phyloP scores from a whole-genome alignment of 2,797 vertebrate genomes.

The Myiothlypis coronata region DNA sequence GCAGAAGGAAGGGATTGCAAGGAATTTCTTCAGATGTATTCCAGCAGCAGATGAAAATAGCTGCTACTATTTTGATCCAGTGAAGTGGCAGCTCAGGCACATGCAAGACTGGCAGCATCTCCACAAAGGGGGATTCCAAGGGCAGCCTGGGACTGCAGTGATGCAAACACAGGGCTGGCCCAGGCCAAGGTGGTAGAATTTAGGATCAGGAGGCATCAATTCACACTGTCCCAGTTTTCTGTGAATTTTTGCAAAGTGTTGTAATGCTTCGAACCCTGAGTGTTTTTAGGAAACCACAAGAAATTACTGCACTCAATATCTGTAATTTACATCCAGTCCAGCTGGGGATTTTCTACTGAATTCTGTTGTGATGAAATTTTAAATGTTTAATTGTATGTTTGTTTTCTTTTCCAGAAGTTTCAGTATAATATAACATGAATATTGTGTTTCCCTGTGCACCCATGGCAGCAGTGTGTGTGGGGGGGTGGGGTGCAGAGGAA shows the following conservation, averaged over 20 bases:
- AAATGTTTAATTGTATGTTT: background rate
- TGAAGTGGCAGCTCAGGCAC: background rate
- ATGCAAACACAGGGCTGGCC: background rate
- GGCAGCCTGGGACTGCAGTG: background rate
- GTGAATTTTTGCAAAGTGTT: background rate
- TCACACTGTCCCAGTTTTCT: background rate
- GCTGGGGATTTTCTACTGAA: background rate
- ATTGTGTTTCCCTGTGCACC: background rate
- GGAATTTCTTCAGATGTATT: conserved; percentile 16
- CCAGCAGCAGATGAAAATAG: conserved; percentile 43
- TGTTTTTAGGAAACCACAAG: background rate
- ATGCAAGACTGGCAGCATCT: conserved; percentile 15
- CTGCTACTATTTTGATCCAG: conserved; percentile 42
- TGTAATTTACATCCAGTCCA: background rate
- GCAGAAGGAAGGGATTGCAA: background rate
- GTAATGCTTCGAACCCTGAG: background rate
- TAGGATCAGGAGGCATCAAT: background rate
- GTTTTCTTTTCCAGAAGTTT: background rate
- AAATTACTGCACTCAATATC: background rate
- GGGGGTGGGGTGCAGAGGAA: background rate
- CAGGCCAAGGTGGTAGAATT: background rate
- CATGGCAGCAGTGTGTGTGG: accelerated
- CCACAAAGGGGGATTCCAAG: background rate
- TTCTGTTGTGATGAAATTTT: background rate
- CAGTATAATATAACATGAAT: background rate